Conservation (phyloP, 1,140 invertebrate genomes). For the Mesaphorura yosii region DNA sequence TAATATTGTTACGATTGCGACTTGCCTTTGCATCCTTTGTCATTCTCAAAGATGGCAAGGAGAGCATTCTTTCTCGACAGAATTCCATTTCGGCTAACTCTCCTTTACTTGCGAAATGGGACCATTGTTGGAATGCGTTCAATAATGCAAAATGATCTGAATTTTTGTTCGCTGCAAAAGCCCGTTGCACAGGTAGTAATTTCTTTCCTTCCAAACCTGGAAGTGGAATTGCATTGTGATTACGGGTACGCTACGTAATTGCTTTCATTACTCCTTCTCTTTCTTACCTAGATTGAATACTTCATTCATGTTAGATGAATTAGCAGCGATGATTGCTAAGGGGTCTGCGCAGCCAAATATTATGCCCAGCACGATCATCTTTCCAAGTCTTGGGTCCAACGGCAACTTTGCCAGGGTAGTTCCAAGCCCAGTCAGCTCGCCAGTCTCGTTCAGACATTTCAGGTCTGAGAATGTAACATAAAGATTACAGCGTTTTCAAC, state of each 20-base stretch:
- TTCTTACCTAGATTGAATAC: slow-evolving; percentile 63
- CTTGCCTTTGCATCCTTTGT: slow-evolving; percentile 77
- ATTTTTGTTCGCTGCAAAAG: slow-evolving; percentile 68
- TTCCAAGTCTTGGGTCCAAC: slow-evolving; percentile 81
- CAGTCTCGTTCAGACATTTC: slow-evolving; percentile 71
- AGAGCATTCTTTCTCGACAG: slow-evolving; percentile 82
- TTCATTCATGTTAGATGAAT: slow-evolving; percentile 81
- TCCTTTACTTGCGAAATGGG: slow-evolving; percentile 55
- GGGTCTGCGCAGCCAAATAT: slow-evolving; percentile 79
- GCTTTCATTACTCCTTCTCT: too few relatives aligned
- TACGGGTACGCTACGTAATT: not conserved
- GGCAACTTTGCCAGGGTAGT: slow-evolving; percentile 83
- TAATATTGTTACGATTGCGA: not conserved
- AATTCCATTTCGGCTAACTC: slow-evolving; percentile 68
- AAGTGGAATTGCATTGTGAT: slow-evolving; percentile 29
- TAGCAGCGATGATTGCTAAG: slow-evolving; percentile 83
- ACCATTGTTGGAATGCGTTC: slow-evolving; percentile 82
- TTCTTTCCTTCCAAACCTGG: slow-evolving; percentile 41
- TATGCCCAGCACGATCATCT: slow-evolving; percentile 85
- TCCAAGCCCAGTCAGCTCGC: slow-evolving; percentile 79
- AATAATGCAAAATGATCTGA: slow-evolving; percentile 93
- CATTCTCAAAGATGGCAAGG: slow-evolving; percentile 72
- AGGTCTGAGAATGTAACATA: slow-evolving; percentile 57
- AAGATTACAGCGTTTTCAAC: too few relatives aligned
- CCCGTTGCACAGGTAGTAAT: slow-evolving; percentile 61